phyloP scores from a whole-genome alignment of 2,888 invertebrate species.

The Therioaphis trifolii region DNA sequence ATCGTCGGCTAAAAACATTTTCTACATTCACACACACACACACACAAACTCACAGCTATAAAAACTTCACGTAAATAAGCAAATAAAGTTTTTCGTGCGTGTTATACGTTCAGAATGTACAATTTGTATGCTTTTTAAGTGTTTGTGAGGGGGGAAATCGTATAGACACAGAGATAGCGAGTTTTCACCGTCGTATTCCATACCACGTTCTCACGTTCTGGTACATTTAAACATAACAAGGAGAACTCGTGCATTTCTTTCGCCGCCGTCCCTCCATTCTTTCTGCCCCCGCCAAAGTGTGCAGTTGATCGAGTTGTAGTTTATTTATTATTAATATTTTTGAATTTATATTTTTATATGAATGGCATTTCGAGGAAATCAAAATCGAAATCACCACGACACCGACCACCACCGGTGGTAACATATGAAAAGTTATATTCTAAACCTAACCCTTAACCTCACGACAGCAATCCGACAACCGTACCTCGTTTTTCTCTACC shows the following conservation, averaged over 20 bases:
- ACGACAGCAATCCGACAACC: background rate
- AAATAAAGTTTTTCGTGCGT: conserved; percentile 39
- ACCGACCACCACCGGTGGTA: background rate
- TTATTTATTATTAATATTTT: too few relatives aligned
- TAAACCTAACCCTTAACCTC: background rate
- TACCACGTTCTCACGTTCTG: background rate
- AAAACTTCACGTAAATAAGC: conserved; percentile 30
- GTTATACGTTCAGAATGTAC: background rate
- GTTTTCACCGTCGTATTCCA: background rate
- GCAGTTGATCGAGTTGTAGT: background rate
- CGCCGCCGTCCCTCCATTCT: background rate
- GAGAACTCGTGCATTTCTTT: background rate
- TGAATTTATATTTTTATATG: background rate
- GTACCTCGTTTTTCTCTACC: background rate
- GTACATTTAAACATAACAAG: conserved; percentile 22
- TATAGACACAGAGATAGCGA: background rate
- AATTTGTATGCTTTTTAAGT: conserved; percentile 4
- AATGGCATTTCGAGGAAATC: background rate
- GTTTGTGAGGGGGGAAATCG: background rate
- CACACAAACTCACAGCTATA: background rate
- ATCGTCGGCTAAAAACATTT: background rate
- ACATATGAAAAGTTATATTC: too few relatives aligned
- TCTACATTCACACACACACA: background rate
- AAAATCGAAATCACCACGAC: background rate
- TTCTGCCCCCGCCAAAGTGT: background rate